A percentile compares a stretch with the other conserved stretches of the same genome.
These are phyloP conservation scores for Barypeithes pellucidus DNA, from an alignment of 2,888 invertebrate species.

Conservation along the genomic window DNA sequence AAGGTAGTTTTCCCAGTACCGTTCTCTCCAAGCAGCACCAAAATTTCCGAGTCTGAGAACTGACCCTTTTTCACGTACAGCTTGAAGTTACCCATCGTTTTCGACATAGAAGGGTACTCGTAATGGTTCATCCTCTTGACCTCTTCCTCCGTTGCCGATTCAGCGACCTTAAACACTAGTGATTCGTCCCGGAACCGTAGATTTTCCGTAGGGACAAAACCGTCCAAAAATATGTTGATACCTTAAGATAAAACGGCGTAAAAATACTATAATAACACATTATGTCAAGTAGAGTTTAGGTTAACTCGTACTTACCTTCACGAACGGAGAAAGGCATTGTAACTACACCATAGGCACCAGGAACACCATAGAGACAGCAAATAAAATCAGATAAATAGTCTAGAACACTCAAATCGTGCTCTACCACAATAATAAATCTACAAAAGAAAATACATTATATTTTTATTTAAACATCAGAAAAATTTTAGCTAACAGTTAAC, in stretches of 20 bases:
- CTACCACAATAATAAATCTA: conserved; percentile 98
- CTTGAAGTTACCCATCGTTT: conserved; percentile 85
- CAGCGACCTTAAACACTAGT: conserved; percentile 97
- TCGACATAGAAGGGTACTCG: conserved; percentile 94
- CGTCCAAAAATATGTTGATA: conserved; percentile 99
- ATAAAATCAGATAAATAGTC: conserved; percentile 99
- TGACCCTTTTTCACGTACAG: conserved; percentile 90
- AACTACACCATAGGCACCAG: conserved; percentile 99
- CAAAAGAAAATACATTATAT: conserved; percentile 59
- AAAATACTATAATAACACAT: not conserved
- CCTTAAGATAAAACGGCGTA: conserved; percentile 70
- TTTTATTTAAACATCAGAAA: too few relatives aligned
- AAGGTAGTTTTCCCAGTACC: conserved; percentile 99
- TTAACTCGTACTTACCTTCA: conserved; percentile 80
- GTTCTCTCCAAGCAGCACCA: conserved; percentile 97
- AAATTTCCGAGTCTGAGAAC: conserved; percentile 99
- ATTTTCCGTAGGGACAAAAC: conserved; percentile 99
- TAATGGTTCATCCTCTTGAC: conserved; percentile 97
- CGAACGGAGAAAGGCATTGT: conserved; percentile 99
- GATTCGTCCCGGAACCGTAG: conserved; percentile 98
- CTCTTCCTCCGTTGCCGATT: conserved; percentile 97
- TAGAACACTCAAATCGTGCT: conserved; percentile 98
- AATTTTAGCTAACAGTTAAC: too few relatives aligned
- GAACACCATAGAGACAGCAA: conserved; percentile 98
- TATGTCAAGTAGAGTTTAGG: too few relatives aligned